These are phyloP conservation scores for Pantherophis guttatus DNA, from an alignment of 2,113 vertebrate genomes.

Conservation along the genomic window DNA sequence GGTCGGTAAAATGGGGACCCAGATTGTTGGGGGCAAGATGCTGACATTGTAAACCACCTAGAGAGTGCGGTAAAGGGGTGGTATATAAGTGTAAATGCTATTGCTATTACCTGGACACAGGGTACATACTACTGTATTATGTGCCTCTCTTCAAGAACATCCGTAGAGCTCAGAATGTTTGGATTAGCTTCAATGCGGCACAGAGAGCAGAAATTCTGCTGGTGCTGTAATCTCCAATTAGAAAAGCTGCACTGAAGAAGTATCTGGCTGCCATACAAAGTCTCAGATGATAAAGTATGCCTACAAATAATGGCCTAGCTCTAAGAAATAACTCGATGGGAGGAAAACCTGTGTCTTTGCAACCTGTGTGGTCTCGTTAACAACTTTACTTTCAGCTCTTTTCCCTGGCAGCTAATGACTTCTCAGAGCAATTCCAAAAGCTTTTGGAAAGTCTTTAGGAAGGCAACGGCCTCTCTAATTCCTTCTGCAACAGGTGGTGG, in stretches of 20 bases:
- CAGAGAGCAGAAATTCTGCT: neutral
- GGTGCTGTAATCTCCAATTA: neutral
- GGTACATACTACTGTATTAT: neutral
- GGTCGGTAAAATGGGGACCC: neutral
- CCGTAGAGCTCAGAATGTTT: neutral
- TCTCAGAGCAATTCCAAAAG: neutral
- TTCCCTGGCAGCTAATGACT: neutral
- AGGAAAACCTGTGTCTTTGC: neutral
- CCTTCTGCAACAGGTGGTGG: neutral
- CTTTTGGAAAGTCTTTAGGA: conserved; percentile 38
- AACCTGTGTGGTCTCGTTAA: accelerated
- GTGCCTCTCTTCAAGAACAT: neutral
- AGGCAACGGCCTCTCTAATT: conserved; percentile 11
- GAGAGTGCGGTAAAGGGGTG: neutral
- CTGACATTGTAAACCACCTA: neutral
- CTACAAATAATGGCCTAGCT: accelerated
- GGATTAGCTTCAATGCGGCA: neutral
- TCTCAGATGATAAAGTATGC: neutral
- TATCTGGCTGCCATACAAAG: neutral
- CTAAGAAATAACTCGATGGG: neutral
- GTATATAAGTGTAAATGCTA: neutral
- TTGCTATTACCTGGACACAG: neutral
- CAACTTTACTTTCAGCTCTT: accelerated
- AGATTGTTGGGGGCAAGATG: neutral
- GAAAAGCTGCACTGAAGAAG: neutral